Conservation (phyloP, 2,888 invertebrate species). For the Oscheius sp. region DNA sequence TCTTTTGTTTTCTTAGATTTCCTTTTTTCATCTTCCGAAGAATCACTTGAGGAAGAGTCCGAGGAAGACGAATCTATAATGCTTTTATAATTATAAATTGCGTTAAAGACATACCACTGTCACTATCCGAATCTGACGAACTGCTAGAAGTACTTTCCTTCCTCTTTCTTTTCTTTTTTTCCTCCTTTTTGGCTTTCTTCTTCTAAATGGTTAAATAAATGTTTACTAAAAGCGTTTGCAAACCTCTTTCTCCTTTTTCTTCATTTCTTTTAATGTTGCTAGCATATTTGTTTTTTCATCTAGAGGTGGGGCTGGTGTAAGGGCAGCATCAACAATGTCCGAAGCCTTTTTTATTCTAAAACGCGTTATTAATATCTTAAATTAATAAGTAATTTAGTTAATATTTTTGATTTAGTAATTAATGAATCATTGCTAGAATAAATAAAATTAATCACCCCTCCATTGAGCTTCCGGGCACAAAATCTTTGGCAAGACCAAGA, state of each 20-base stretch:
- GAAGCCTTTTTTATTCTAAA: conserved; percentile 63
- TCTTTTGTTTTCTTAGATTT: conserved; percentile 27
- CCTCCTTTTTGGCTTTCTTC: not conserved
- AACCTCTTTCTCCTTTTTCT: conserved; percentile 25
- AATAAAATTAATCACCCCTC: conserved; percentile 54
- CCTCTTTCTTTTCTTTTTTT: conserved; percentile 15
- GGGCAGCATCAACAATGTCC: conserved; percentile 53
- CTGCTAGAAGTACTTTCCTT: not conserved
- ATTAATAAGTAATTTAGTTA: conserved; percentile 23
- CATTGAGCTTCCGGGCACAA: conserved; percentile 65
- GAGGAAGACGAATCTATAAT: conserved; percentile 8
- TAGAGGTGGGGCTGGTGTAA: conserved; percentile 33
- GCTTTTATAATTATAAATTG: not conserved
- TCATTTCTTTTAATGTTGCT: conserved; percentile 44
- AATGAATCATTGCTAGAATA: no score
- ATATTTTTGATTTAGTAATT: no score
- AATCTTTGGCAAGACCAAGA: conserved; percentile 61
- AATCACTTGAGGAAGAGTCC: conserved; percentile 12
- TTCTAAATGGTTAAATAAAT: not conserved
- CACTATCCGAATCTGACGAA: conserved; percentile 1
- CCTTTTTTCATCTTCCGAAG: conserved; percentile 28
- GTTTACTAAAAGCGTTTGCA: not conserved
- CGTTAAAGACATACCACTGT: not conserved
- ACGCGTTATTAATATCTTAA: not conserved
- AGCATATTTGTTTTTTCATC: conserved; percentile 45